Evolutionary conservation across 2,113 vertebrate species (phyloP).

Genomic region (Hippocampus abdominalis): DNA sequence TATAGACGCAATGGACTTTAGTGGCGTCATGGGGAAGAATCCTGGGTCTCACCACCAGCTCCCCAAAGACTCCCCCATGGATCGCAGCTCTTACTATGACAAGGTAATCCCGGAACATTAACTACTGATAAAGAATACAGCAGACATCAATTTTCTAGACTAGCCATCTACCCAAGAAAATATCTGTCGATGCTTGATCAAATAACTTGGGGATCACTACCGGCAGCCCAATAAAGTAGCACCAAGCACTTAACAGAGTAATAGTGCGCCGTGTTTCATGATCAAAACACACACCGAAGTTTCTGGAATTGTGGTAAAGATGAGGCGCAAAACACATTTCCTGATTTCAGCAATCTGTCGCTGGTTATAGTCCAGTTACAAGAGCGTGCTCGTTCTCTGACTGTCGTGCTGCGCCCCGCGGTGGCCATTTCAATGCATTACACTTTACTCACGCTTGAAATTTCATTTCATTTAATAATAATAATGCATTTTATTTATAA

Average conservation of each 20-base stretch:
- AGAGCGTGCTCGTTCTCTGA: not conserved
- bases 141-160: not conserved
- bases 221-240: too few species aligned
- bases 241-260: not conserved
- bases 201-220: too few species aligned
- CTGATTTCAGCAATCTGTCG: not conserved
- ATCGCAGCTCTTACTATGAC: slow-evolving; percentile 89
- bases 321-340: not conserved
- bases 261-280: not conserved
- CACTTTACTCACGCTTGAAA: slow-evolving; percentile 6
- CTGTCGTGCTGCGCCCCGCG: slow-evolving; percentile 27
- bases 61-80: slow-evolving; percentile 92
- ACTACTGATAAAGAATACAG: not conserved
- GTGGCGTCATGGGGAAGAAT: slow-evolving; percentile 83
- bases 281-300: not conserved
- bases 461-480: not conserved
- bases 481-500: too few species aligned
- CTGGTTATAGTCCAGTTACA: not conserved
- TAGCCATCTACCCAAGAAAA: not conserved
- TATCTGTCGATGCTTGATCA: too few species aligned
- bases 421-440: slow-evolving; percentile 37
- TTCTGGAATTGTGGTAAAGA: not conserved
- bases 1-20: slow-evolving; percentile 87
- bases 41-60: slow-evolving; percentile 83
- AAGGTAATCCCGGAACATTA: slow-evolving; percentile 45